Conservation (phyloP, 2,113 vertebrate genomes). For the Pachycephala philippinensis region DNA sequence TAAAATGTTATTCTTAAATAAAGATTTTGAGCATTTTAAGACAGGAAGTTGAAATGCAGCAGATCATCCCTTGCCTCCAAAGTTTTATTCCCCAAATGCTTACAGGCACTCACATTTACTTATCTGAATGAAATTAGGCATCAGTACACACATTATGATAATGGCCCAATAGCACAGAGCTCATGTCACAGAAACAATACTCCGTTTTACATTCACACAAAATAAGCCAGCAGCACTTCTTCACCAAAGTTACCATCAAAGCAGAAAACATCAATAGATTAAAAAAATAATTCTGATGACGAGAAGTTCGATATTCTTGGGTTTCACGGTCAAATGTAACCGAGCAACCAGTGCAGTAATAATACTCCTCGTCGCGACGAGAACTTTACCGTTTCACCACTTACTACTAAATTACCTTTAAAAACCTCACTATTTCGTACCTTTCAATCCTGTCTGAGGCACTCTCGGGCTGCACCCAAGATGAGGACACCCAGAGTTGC, state of each 20-base stretch:
- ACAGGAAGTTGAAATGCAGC: neutral
- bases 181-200: neutral
- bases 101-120: neutral
- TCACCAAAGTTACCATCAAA: neutral
- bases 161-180: accelerated
- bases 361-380: accelerated
- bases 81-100: neutral
- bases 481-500: accelerated
- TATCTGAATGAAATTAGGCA: neutral
- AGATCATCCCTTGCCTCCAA: neutral
- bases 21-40: neutral
- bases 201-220: neutral
- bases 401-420: neutral
- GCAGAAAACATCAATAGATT: accelerated
- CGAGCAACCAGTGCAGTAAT: neutral
- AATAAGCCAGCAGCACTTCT: neutral
- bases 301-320: neutral
- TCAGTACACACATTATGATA: neutral
- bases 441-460: accelerated
- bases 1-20: neutral
- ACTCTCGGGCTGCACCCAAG: neutral
- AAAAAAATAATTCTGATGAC: accelerated
- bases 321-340: neutral
- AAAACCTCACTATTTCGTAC: neutral
- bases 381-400: neutral